Evolutionary conservation across 2,113 vertebrate genomes (phyloP), one percentile per base, ranked within the genome.

Genomic region (Gallinago paraguaiae): DNA sequence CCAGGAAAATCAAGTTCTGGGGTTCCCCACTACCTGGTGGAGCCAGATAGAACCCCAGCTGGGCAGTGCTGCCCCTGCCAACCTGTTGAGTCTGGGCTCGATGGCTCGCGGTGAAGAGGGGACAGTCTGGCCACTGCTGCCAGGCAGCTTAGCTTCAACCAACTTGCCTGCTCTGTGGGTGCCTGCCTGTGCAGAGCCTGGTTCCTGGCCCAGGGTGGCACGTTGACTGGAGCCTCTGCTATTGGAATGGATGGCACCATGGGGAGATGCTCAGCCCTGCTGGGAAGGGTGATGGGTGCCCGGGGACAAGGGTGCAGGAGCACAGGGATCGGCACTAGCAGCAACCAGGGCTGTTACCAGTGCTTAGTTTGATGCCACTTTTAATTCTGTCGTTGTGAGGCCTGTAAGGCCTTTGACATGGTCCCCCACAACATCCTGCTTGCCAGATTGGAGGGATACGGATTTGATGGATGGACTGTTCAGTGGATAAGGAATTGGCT

Each of bases 181-280:
- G 8, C 0, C 0, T 53, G 71, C 23, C 22, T 2, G 1, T 46
- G 41, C 76, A 86, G 71, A 59, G 53, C 53, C 84, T 2, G 7
- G 10, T 27, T 18, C n/a, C 69, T 24, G 45, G 39, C 51, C 68
- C 24, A 41, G 24, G 41, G 50, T 27, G 10, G 5, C 0, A 1
- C 1, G 0, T 5, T 59, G 11, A 23, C 63, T 39, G 53, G 30
- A 60, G 60, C 4, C 2, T 56, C 83, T 79, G 70, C 86, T 11
- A 6, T 2, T 3, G 2, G 25, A 17, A 15, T 50, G 65, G 28
- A 46, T 7, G 1, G 1, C 10, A 11, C 20, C 0, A 1, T 2
- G 2, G 27, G 22, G 19, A 1, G 13, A 48, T 56, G 31, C 37
- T 43, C 43, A 23, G 67, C 57, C 35, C 53, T 35, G 51, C 57